Evolutionary conservation across 2,113 vertebrate species (phyloP).

Genomic region (Paedocypris sp.): DNA sequence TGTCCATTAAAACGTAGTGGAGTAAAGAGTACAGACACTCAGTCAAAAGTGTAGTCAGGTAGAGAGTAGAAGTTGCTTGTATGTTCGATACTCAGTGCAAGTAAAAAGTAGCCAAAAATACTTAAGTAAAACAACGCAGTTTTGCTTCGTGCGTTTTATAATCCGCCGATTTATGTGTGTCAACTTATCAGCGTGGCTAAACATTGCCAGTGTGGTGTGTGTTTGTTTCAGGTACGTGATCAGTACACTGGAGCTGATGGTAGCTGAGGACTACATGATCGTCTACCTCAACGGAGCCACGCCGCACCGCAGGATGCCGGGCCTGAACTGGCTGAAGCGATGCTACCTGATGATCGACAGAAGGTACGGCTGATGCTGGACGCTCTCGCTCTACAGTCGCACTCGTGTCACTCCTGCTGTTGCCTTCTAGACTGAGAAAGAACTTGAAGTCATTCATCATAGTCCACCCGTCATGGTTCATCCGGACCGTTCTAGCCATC

Average conservation of each 20-base stretch:
- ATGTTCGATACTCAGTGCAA: too few species aligned
- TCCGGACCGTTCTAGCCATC: constrained; percentile 85
- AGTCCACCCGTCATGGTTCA: constrained; percentile 97
- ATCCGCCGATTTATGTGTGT: too few species aligned
- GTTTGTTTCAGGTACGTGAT: constrained; percentile 91
- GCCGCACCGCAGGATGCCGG: constrained; percentile 90
- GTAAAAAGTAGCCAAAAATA: too few species aligned
- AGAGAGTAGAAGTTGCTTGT: too few species aligned
- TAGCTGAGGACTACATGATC: constrained; percentile 97
- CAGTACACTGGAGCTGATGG: constrained; percentile 95
- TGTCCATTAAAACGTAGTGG: too few species aligned
- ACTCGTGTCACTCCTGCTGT: background rate
- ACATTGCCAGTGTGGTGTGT: too few species aligned
- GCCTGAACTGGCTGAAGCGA: constrained; percentile 91
- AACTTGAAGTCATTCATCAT: constrained; percentile 98
- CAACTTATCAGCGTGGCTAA: too few species aligned
- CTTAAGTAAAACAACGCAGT: too few species aligned
- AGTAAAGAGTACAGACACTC: too few species aligned
- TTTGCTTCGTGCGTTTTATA: too few species aligned
- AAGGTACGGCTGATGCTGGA: constrained; percentile 53
- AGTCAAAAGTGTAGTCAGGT: too few species aligned
- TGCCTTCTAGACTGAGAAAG: constrained; percentile 75
- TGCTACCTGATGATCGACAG: constrained; percentile 99
- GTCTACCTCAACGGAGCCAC: constrained; percentile 95
- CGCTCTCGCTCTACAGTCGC: background rate